A percentile compares a stretch with the other conserved stretches of the same genome.
phyloP scores from a whole-genome alignment of 2,113 vertebrate species.

The Chaenogobius annularis region DNA sequence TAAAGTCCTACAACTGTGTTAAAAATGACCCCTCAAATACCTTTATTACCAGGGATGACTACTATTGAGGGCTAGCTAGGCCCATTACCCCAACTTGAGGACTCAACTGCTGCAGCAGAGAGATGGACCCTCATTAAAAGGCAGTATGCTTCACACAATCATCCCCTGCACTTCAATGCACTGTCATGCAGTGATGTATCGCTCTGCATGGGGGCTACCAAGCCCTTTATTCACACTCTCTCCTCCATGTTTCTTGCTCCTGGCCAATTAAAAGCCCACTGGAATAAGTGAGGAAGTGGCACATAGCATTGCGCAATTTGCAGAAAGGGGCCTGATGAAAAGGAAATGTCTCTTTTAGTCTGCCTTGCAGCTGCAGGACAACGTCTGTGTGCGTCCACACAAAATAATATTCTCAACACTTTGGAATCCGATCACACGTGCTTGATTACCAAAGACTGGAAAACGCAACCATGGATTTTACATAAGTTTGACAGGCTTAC shows the following conservation, averaged over 20 bases:
- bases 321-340: conserved; percentile 56
- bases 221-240: conserved; percentile 67
- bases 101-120: conserved; percentile 20
- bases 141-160: conserved; percentile 61
- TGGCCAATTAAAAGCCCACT: conserved; percentile 76
- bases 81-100: conserved; percentile 1
- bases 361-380: conserved; percentile 61
- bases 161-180: conserved; percentile 65
- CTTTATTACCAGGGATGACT: no score
- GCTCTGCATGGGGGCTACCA: conserved; percentile 64
- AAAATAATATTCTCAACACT: conserved; percentile 40
- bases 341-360: conserved; percentile 65
- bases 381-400: conserved; percentile 52
- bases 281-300: conserved; percentile 56
- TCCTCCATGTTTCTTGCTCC: conserved; percentile 54
- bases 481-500: conserved; percentile 22
- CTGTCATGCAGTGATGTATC: conserved; percentile 72
- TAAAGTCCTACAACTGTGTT: no score
- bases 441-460: conserved; percentile 35
- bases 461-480: conserved; percentile 44
- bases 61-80: not conserved
- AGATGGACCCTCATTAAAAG: conserved; percentile 69
- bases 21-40: no score
- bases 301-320: conserved; percentile 52
- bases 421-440: conserved; percentile 22